Conservation (phyloP, 2,888 invertebrate species). For the Molanna angustata region DNA sequence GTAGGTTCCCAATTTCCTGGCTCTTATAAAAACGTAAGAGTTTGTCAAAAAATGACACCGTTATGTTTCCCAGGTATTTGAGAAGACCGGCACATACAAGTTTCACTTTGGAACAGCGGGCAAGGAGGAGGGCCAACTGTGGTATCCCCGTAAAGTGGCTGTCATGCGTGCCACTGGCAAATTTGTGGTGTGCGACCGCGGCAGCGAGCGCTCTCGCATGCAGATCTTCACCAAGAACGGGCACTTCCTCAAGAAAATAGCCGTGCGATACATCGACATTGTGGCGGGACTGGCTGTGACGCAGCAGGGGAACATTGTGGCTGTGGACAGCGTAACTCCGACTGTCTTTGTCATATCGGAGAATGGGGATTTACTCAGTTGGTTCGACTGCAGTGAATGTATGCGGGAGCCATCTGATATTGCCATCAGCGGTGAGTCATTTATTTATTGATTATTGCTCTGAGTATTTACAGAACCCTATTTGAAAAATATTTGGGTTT, state of each 20-base stretch:
- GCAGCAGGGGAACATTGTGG: conserved; percentile 88
- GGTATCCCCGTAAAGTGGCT: conserved; percentile 96
- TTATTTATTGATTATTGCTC: too few relatives aligned
- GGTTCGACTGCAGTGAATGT: conserved; percentile 97
- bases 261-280: conserved; percentile 80
- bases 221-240: conserved; percentile 96
- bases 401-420: conserved; percentile 98
- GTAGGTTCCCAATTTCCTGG: too few relatives aligned
- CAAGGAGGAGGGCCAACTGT: conserved; percentile 93
- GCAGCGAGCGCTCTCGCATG: conserved; percentile 95
- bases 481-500: too few relatives aligned
- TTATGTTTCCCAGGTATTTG: conserved; percentile 73
- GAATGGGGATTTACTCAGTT: conserved; percentile 86
- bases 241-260: conserved; percentile 93
- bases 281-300: conserved; percentile 95
- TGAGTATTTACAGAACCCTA: too few relatives aligned
- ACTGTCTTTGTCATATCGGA: conserved; percentile 94
- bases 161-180: conserved; percentile 84
- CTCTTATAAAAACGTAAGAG: too few relatives aligned
- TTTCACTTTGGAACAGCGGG: conserved; percentile 94
- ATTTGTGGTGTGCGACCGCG: conserved; percentile 96
- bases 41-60: too few relatives aligned
- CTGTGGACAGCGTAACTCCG: conserved; percentile 95
- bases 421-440: conserved; percentile 78
- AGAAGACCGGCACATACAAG: conserved; percentile 89